A percentile compares a stretch with the other conserved stretches of the same genome.
These are phyloP conservation scores for Procambarus virginalis DNA, from an alignment of 1,140 invertebrate species.

Conservation along the genomic window DNA sequence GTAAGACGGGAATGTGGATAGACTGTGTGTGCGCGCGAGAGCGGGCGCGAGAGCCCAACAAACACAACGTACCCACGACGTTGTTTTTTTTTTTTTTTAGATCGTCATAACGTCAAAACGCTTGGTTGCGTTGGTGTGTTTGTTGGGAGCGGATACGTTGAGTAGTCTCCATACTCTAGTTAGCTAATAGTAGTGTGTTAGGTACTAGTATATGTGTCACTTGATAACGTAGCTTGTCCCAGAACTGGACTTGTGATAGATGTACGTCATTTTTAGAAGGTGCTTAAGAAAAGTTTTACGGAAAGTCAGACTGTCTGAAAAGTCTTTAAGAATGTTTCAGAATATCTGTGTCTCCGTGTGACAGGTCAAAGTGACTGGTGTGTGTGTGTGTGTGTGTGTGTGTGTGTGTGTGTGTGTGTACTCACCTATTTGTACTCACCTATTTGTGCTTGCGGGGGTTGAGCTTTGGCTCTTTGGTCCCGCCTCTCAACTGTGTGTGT, in stretches of 20 bases:
- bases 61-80: too few relatives aligned
- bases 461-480: too few relatives aligned
- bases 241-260: not conserved
- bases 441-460: too few relatives aligned
- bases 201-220: slow-evolving; percentile 9
- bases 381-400: not conserved
- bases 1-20: not conserved
- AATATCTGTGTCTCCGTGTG: slow-evolving; percentile 5
- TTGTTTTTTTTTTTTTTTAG: too few relatives aligned
- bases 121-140: too few relatives aligned
- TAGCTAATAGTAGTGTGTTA: not conserved
- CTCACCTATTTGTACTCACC: too few relatives aligned
- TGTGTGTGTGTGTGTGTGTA: too few relatives aligned
- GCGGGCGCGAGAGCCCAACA: not conserved
- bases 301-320: slow-evolving; percentile 36
- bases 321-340: slow-evolving; percentile 19
- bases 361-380: not conserved
- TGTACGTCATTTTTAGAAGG: slow-evolving; percentile 46
- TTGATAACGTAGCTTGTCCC: not conserved
- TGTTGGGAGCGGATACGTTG: too few relatives aligned
- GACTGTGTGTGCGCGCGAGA: slow-evolving; percentile 1
- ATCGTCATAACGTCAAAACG: too few relatives aligned
- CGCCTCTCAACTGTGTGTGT: too few relatives aligned
- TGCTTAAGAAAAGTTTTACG: slow-evolving; percentile 25
- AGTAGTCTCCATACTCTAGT: slow-evolving; percentile 5